phyloP scores from a whole-genome alignment of 2,113 vertebrate species.

The Morone saxatilis region DNA sequence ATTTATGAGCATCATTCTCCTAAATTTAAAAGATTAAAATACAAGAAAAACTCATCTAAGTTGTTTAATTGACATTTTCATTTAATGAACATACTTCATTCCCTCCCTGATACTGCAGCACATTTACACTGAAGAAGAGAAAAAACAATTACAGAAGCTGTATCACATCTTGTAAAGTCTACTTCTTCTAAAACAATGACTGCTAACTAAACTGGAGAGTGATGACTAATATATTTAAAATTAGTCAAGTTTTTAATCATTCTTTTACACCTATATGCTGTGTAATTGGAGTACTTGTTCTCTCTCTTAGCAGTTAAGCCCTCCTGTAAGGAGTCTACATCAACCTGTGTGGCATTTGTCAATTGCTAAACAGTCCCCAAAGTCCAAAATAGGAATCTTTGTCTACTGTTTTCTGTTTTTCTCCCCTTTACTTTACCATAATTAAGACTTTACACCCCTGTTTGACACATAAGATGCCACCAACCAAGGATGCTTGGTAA shows the following conservation, averaged over 20 bases:
- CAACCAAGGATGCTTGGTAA: conserved; percentile 62
- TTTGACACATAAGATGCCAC: conserved; percentile 63
- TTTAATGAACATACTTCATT: neutral
- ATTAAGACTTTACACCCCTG: conserved; percentile 59
- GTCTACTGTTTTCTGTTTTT: conserved; percentile 52
- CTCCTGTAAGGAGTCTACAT: neutral
- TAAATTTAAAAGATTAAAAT: neutral
- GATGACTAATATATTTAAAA: neutral
- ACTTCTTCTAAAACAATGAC: neutral
- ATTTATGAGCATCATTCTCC: neutral
- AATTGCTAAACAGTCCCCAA: conserved; percentile 19
- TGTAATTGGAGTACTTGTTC: neutral
- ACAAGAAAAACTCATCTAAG: neutral
- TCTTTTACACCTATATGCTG: neutral
- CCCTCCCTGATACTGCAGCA: neutral
- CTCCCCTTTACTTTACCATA: conserved; percentile 46
- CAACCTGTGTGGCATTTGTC: conserved; percentile 65
- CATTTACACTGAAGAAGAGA: neutral
- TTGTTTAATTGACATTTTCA: neutral
- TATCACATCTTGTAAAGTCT: neutral
- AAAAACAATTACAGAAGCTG: neutral
- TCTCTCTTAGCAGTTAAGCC: neutral
- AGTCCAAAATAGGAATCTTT: conserved; percentile 49
- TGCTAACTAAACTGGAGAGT: neutral
- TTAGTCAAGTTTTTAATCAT: neutral